Conservation (phyloP, 2,797 vertebrate genomes). For the Amphiprion clarkii region DNA sequence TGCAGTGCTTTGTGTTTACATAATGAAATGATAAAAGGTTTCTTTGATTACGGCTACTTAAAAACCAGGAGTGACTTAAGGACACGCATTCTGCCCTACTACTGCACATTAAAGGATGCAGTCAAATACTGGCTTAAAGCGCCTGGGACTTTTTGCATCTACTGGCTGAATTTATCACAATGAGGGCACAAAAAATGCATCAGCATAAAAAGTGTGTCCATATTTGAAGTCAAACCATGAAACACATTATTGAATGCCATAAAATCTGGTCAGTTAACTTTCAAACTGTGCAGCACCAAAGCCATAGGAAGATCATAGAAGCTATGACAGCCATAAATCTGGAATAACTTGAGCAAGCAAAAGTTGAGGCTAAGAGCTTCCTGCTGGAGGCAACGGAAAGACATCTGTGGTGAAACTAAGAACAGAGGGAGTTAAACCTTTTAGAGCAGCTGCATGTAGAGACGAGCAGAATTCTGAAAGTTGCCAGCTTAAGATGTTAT, state of each 20-base stretch:
- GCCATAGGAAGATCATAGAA: constrained; percentile 40
- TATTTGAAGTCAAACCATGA: constrained; percentile 63
- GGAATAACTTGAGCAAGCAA: constrained; percentile 68
- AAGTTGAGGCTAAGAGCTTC: constrained; percentile 49
- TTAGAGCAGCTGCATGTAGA: background rate
- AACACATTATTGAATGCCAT: constrained; percentile 58
- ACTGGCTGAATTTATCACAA: constrained; percentile 40
- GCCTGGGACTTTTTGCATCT: constrained; percentile 15
- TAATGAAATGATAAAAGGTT: background rate
- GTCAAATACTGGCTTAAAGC: constrained; percentile 25
- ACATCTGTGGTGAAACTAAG: constrained; percentile 38
- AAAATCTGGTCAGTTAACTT: constrained; percentile 65
- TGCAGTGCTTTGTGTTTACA: constrained; percentile 7
- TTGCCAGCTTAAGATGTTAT: constrained; percentile 12
- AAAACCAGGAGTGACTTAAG: background rate
- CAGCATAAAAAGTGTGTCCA: constrained; percentile 46
- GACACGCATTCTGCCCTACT: background rate
- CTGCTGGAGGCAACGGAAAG: constrained; percentile 22
- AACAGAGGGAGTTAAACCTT: constrained; percentile 39
- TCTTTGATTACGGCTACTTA: background rate
- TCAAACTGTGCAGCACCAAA: constrained; percentile 50
- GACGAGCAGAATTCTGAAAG: constrained; percentile 19
- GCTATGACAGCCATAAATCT: constrained; percentile 56
- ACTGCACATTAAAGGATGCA: constrained; percentile 14
- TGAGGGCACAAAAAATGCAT: constrained; percentile 15